These are phyloP conservation scores for Rutilus rutilus DNA, from an alignment of 2,113 vertebrate species.

Conservation along the genomic window DNA sequence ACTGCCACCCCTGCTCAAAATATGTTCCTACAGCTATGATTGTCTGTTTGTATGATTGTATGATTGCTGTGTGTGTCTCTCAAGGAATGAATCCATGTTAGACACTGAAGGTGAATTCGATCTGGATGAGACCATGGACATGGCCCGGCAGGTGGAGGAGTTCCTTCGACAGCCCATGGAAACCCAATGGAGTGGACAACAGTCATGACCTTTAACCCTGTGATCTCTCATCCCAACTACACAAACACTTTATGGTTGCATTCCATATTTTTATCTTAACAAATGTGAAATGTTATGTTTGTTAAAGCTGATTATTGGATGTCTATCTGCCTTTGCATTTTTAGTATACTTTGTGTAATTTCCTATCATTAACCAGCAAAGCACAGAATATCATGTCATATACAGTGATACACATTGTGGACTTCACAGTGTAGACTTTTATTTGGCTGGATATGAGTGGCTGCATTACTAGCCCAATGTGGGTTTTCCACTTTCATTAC, in stretches of 20 bases:
- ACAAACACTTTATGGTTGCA: conserved; percentile 27
- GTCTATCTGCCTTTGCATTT: conserved; percentile 20
- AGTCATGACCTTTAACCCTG: conserved; percentile 85
- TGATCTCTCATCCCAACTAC: conserved; percentile 22
- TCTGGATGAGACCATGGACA: conserved; percentile 95
- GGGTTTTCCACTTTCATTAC: not conserved
- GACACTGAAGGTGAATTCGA: conserved; percentile 93
- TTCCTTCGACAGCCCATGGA: conserved; percentile 91
- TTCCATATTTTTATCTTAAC: conserved; percentile 52
- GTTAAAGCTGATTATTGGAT: not conserved
- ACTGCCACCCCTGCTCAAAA: no score
- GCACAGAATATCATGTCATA: not conserved
- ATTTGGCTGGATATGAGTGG: not conserved
- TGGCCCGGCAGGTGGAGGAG: conserved; percentile 92
- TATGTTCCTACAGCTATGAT: no score
- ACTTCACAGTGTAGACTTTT: not conserved
- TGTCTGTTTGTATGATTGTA: not conserved
- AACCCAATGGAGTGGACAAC: conserved; percentile 90
- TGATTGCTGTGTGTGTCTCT: conserved; percentile 10
- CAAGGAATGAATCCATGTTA: conserved; percentile 81
- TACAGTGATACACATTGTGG: not conserved
- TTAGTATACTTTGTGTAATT: conserved; percentile 7
- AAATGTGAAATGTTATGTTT: conserved; percentile 81
- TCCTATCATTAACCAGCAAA: conserved; percentile 15
- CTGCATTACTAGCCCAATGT: not conserved